Conservation (phyloP, 2,113 vertebrate genomes). For the Oryzias curvinotus region DNA sequence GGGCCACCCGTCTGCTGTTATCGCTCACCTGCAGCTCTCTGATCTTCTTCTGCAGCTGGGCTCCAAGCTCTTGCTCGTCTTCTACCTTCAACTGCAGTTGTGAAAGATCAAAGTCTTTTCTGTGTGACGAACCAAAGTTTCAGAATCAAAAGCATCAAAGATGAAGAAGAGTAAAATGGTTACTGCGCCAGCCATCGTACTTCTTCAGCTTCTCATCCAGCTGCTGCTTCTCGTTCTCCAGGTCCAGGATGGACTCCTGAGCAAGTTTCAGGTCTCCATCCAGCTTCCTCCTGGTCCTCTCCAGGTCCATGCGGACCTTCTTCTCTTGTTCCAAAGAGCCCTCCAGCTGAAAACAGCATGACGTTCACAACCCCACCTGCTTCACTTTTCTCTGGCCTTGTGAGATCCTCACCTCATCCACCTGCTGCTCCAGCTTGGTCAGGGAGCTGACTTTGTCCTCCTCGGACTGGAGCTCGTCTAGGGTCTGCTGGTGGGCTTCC, state of each 20-base stretch:
- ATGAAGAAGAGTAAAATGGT: too few relatives aligned
- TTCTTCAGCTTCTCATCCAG: constrained; percentile 72
- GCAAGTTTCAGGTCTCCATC: constrained; percentile 53
- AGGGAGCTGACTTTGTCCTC: constrained; percentile 72
- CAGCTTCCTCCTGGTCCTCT: constrained; percentile 52
- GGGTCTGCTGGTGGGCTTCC: constrained; percentile 66
- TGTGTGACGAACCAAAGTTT: constrained; percentile 6
- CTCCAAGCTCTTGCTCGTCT: constrained; percentile 51
- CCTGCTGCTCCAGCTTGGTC: constrained; percentile 72
- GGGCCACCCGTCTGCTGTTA: neutral
- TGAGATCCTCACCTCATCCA: constrained; percentile 57
- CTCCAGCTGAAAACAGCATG: constrained; percentile 41
- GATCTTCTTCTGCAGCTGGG: constrained; percentile 69
- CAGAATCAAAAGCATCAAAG: neutral
- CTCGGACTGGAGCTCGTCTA: constrained; percentile 69
- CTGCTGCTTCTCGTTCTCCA: constrained; percentile 77
- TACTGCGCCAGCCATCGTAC: neutral
- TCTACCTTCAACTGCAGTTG: constrained; percentile 63
- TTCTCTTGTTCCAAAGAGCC: constrained; percentile 84
- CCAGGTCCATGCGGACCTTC: constrained; percentile 79
- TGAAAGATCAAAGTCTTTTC: constrained; percentile 67
- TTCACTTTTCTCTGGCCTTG: accelerated
- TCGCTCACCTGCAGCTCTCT: constrained; percentile 42
- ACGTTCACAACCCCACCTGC: too few relatives aligned
- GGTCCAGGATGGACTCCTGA: constrained; percentile 48